Percentiles rank a stretch among this genome's conserved stretches.
Conservation (phyloP, 2,797 vertebrate genomes). For the Myripristis murdjan region DNA sequence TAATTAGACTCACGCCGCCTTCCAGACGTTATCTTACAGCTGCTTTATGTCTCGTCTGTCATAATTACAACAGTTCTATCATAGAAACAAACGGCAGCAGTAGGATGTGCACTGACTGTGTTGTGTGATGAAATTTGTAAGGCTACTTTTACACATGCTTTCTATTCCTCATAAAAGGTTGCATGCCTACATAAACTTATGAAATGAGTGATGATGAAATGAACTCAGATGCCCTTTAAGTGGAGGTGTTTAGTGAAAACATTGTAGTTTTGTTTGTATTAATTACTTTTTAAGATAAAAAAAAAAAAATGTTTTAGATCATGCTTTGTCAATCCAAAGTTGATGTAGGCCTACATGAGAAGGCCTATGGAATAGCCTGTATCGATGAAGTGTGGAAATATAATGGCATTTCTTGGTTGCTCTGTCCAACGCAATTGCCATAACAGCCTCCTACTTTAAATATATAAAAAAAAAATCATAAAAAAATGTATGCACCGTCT, state of each 20-base stretch:
- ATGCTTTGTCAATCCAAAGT: no score
- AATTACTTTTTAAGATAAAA: constrained; percentile 24
- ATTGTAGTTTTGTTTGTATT: constrained; percentile 1
- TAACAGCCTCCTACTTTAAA: background rate
- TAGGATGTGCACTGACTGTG: no score
- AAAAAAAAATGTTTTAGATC: no score
- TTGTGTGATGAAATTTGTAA: no score
- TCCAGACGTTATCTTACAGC: background rate
- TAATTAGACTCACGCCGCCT: constrained; percentile 15
- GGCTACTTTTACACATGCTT: background rate
- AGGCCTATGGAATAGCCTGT: no score
- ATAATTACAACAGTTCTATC: background rate
- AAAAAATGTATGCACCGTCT: constrained; percentile 18
- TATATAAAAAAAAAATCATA: constrained; percentile 25
- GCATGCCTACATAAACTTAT: constrained; percentile 1
- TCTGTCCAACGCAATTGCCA: no score
- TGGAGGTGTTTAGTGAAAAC: background rate
- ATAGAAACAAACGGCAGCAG: background rate
- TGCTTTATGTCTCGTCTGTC: constrained; percentile 12
- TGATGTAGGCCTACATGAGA: no score
- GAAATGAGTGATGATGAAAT: no score
- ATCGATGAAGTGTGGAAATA: no score
- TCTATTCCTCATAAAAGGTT: background rate
- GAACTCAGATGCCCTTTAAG: background rate
- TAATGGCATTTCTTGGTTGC: no score